These are phyloP conservation scores for Pasiphila rectangulata DNA, from an alignment of 2,888 invertebrate species.

Conservation along the genomic window DNA sequence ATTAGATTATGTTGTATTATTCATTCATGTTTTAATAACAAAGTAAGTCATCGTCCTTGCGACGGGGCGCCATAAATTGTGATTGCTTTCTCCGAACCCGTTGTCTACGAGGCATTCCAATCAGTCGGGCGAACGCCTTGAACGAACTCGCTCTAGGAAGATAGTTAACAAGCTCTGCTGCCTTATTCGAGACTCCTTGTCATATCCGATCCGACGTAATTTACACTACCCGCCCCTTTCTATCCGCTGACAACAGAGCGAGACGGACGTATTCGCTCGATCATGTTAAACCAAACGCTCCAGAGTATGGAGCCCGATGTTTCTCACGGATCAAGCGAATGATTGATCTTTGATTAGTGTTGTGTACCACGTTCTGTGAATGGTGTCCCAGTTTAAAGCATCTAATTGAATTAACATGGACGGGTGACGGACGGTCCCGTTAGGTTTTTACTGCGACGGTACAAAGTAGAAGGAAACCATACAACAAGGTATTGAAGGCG, in stretches of 20 bases:
- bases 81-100: conserved; percentile 58
- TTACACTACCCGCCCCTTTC: conserved; percentile 30
- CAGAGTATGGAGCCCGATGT: conserved; percentile 30
- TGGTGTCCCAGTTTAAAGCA: conserved; percentile 25
- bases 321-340: conserved; percentile 35
- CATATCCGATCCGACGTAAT: conserved; percentile 38
- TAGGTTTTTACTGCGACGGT: conserved; percentile 5
- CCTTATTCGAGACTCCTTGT: conserved; percentile 41
- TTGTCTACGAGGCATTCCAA: conserved; percentile 57
- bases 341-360: conserved; percentile 36
- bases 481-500: not conserved
- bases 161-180: conserved; percentile 51
- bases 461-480: conserved; percentile 12
- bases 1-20: not conserved
- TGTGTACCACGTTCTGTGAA: conserved; percentile 28
- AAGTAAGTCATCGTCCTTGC: conserved; percentile 37
- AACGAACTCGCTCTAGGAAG: conserved; percentile 45
- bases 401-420: conserved; percentile 18
- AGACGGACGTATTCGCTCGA: conserved; percentile 26
- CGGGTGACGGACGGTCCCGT: conserved; percentile 5
- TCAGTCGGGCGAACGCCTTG: conserved; percentile 48
- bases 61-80: conserved; percentile 51
- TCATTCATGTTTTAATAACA: conserved; percentile 15
- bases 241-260: conserved; percentile 24
- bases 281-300: conserved; percentile 26